Evolutionary conservation across 2,888 invertebrate genomes (phyloP).

Genomic region (Luperina nickerlii): DNA sequence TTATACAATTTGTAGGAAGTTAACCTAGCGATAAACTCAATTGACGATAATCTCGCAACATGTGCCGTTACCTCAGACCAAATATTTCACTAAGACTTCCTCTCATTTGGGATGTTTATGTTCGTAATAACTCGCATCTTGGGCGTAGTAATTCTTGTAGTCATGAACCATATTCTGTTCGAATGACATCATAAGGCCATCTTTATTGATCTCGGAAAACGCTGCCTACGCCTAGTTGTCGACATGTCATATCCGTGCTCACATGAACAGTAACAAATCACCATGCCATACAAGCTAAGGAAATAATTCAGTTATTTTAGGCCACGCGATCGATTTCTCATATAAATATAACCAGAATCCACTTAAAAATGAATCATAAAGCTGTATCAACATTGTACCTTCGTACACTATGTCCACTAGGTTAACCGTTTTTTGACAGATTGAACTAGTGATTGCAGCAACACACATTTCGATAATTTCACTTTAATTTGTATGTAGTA

Average conservation of each 20-base stretch:
- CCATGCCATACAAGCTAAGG: constrained; percentile 5
- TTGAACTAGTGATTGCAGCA: too few relatives aligned
- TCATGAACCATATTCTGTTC: constrained; percentile 18
- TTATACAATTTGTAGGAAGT: constrained; percentile 43
- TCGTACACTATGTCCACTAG: not conserved
- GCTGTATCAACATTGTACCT: constrained; percentile 15
- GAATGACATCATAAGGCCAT: constrained; percentile 34
- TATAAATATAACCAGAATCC: constrained; percentile 5
- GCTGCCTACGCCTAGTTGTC: constrained; percentile 16
- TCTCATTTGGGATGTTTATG: constrained; percentile 8
- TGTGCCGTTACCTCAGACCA: constrained; percentile 36
- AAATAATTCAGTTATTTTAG: constrained; percentile 36
- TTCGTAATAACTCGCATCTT: not conserved
- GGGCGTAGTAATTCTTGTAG: constrained; percentile 13
- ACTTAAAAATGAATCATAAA: constrained; percentile 41
- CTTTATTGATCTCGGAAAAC: constrained; percentile 40
- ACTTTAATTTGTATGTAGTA: too few relatives aligned
- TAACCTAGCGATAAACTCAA: constrained; percentile 39
- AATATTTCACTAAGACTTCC: constrained; percentile 30
- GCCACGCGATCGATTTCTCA: constrained; percentile 40
- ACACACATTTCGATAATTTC: too few relatives aligned
- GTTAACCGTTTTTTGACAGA: too few relatives aligned
- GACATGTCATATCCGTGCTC: constrained; percentile 25
- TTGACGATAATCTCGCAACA: constrained; percentile 53
- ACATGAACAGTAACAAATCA: constrained; percentile 24